phyloP scores from a whole-genome alignment of 2,888 invertebrate genomes.

The Synergus itoensis region DNA sequence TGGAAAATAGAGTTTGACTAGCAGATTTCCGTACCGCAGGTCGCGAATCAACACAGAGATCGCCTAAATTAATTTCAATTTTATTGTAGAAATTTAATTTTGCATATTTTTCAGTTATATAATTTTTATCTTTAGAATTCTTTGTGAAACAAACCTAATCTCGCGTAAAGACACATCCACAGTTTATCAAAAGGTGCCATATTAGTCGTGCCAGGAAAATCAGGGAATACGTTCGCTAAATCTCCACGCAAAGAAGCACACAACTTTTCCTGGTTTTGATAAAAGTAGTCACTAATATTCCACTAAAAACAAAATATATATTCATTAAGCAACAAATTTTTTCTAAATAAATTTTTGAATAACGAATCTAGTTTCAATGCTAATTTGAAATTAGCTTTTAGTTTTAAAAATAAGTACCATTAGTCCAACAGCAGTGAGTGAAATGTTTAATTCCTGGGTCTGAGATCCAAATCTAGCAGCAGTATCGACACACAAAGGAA shows the following conservation, averaged over 20 bases:
- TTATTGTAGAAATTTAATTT: conserved; percentile 20
- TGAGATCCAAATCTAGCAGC: conserved; percentile 98
- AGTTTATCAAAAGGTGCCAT: conserved; percentile 94
- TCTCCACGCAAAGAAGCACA: conserved; percentile 87
- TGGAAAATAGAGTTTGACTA: conserved; percentile 98
- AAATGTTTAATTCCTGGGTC: conserved; percentile 97
- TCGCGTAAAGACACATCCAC: conserved; percentile 97
- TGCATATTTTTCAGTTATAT: not conserved
- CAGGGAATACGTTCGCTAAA: conserved; percentile 86
- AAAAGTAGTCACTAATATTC: conserved; percentile 99
- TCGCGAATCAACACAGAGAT: conserved; percentile 95
- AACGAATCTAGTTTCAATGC: too few species aligned
- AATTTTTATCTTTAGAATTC: conserved; percentile 46
- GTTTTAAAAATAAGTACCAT: conserved; percentile 82
- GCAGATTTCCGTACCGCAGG: conserved; percentile 98
- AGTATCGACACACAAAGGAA: conserved; percentile 93
- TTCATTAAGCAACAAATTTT: not conserved
- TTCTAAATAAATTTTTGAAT: too few species aligned
- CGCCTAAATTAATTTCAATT: conserved; percentile 79
- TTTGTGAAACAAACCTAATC: conserved; percentile 81
- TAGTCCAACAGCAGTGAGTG: conserved; percentile 96
- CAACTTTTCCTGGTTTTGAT: conserved; percentile 94
- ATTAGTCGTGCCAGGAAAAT: conserved; percentile 90
- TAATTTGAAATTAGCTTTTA: not conserved
- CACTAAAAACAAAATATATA: conserved; percentile 83